phyloP scores from a whole-genome alignment of 2,797 vertebrate genomes.

The Acridotheres tristis region DNA sequence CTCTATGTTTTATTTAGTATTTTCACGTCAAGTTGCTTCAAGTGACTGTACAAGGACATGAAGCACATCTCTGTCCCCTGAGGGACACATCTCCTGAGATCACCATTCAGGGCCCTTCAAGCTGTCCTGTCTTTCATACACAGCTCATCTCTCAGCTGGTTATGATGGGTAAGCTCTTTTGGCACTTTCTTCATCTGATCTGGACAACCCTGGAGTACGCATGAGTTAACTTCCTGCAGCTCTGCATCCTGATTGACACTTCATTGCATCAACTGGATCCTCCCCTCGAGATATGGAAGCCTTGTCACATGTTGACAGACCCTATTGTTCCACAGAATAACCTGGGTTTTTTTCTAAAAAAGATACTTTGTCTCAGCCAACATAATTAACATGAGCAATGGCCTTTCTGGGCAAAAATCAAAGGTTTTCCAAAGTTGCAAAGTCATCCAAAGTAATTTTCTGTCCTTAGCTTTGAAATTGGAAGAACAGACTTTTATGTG shows the following conservation, averaged over 20 bases:
- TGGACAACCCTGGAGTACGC: constrained; percentile 20
- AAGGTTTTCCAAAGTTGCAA: neutral
- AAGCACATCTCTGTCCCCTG: constrained; percentile 45
- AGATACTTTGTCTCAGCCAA: neutral
- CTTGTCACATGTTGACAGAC: constrained; percentile 19
- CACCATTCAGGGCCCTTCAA: constrained; percentile 26
- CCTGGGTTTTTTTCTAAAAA: neutral
- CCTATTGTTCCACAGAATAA: neutral
- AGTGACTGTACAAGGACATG: constrained; percentile 36
- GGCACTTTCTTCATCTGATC: constrained; percentile 41
- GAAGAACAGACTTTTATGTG: neutral
- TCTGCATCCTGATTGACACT: constrained; percentile 4
- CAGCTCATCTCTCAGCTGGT: constrained; percentile 30
- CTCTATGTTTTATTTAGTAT: constrained; percentile 56
- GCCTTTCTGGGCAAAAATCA: neutral
- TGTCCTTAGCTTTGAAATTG: neutral
- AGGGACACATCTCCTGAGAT: constrained; percentile 42
- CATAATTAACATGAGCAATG: neutral
- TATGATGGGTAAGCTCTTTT: constrained; percentile 47
- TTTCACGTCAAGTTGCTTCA: constrained; percentile 26
- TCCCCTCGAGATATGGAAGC: neutral
- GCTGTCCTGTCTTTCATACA: constrained; percentile 41
- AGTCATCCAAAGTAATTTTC: neutral
- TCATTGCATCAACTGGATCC: constrained; percentile 17
- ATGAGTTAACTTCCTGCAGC: constrained; percentile 50